Conservation (phyloP, 2,797 vertebrate species). For the Centroberyx gerrardi region DNA sequence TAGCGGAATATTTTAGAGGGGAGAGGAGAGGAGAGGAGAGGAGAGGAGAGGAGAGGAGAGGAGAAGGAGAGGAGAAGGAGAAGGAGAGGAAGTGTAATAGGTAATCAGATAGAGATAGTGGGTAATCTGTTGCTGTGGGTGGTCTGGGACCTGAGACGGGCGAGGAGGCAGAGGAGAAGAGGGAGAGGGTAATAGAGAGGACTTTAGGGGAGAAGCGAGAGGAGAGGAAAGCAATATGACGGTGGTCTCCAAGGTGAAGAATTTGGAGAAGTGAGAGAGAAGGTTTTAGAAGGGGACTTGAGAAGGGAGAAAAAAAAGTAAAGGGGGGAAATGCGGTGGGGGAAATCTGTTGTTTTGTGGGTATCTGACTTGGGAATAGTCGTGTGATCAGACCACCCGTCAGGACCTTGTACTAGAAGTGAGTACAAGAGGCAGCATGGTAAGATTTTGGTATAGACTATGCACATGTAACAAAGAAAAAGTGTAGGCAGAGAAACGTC, state of each 20-base stretch:
- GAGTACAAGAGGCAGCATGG: neutral
- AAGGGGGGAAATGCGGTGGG: neutral
- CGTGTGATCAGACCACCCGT: neutral
- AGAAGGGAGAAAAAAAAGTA: neutral
- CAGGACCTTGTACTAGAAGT: slow-evolving; percentile 1
- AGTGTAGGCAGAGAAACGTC: too few relatives aligned
- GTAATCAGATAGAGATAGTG: slow-evolving; percentile 66
- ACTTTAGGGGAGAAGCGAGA: neutral
- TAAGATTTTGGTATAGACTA: neutral
- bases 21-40: slow-evolving; percentile 65
- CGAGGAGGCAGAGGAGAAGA: slow-evolving; percentile 39
- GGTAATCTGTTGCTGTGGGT: slow-evolving; percentile 79
- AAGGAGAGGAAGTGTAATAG: slow-evolving; percentile 53
- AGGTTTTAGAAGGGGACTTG: neutral
- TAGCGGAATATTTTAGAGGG: slow-evolving; percentile 11
- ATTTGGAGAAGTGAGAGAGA: slow-evolving; percentile 8
- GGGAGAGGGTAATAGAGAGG: slow-evolving; percentile 11
- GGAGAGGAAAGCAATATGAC: neutral
- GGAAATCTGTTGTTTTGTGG: slow-evolving; percentile 1
- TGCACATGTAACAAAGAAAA: too few relatives aligned
- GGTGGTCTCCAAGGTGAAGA: slow-evolving; percentile 24
- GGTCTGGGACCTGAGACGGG: slow-evolving; percentile 48
- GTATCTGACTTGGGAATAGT: neutral
- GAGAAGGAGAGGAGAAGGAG: slow-evolving; percentile 64
- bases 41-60: slow-evolving; percentile 21